These are phyloP conservation scores for Elysia crispata DNA, from an alignment of 2,888 invertebrate genomes.

Conservation along the genomic window DNA sequence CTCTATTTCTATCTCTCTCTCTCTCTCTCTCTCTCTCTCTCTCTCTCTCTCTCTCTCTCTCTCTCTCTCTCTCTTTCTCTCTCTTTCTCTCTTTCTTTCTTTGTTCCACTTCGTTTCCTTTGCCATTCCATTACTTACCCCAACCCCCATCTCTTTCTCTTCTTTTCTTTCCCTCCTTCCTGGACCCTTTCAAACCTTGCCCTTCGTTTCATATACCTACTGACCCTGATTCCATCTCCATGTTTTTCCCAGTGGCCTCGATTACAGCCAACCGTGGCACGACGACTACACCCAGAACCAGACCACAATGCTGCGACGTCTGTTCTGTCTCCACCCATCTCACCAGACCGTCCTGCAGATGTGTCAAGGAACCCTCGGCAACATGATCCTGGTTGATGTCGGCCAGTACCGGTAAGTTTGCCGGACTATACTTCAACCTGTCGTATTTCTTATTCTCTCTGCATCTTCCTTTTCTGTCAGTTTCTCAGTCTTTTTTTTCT, in stretches of 20 bases:
- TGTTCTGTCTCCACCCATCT: conserved; percentile 76
- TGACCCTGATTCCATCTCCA: background rate
- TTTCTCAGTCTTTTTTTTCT: no score
- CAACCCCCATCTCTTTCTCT: no score
- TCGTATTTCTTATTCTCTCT: no score
- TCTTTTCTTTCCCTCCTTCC: background rate
- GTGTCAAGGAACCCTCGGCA: conserved; percentile 75
- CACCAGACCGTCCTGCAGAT: conserved; percentile 75
- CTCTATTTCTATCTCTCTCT: no score
- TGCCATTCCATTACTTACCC: no score
- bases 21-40: no score
- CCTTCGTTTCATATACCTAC: background rate
- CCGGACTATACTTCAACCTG: no score
- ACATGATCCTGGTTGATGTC: conserved; percentile 73
- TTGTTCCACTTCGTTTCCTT: no score
- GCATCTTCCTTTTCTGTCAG: no score
- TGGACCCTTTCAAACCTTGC: background rate
- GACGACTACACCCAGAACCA: conserved; percentile 66
- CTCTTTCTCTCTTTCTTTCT: no score
- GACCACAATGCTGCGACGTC: conserved; percentile 68
- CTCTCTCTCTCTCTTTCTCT: background rate
- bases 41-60: background rate
- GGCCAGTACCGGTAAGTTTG: conserved; percentile 59
- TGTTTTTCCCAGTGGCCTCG: conserved; percentile 67
- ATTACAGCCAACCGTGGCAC: conserved; percentile 77